Conservation (phyloP, 2,888 invertebrate species). For the Sphaerophoria taeniata region DNA sequence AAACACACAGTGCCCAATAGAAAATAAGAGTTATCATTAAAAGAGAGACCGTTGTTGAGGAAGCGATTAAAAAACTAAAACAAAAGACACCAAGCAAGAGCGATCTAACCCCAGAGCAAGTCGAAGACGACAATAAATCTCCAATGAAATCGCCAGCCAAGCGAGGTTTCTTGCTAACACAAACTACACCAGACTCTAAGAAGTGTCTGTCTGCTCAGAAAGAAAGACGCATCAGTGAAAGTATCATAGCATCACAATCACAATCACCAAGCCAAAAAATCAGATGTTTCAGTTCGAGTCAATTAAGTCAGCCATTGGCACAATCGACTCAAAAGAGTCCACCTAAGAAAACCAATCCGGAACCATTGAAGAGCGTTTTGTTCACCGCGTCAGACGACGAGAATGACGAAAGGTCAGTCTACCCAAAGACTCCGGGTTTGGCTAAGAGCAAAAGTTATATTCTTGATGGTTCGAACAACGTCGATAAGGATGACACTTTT, state of each 20-base stretch:
- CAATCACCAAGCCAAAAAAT: not conserved
- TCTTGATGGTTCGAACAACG: slow-evolving; percentile 53
- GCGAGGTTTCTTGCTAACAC: not conserved
- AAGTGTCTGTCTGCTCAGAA: slow-evolving; percentile 9
- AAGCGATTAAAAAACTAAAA: not conserved
- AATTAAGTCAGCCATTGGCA: slow-evolving; percentile 36
- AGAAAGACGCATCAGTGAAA: not conserved
- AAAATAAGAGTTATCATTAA: slow-evolving; percentile 34
- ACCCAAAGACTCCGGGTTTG: slow-evolving; percentile 78
- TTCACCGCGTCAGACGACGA: slow-evolving; percentile 74
- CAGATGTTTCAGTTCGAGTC: not conserved
- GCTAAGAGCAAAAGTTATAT: slow-evolving; percentile 75
- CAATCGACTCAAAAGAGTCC: slow-evolving; percentile 1
- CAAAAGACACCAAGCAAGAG: not conserved
- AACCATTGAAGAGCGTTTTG: slow-evolving; percentile 73
- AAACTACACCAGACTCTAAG: slow-evolving; percentile 2
- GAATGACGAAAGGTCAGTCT: slow-evolving; percentile 73
- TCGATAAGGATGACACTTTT: slow-evolving; percentile 35
- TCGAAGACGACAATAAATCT: not conserved
- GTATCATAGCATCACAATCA: not conserved
- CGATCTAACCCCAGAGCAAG: not conserved
- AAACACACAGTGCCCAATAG: slow-evolving; percentile 26
- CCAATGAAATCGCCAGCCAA: slow-evolving; percentile 5
- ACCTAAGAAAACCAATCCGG: slow-evolving; percentile 14
- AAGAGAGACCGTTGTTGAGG: slow-evolving; percentile 43